Evolutionary conservation across 2,888 invertebrate genomes (phyloP).

Genomic region (Anthophora plumipes): DNA sequence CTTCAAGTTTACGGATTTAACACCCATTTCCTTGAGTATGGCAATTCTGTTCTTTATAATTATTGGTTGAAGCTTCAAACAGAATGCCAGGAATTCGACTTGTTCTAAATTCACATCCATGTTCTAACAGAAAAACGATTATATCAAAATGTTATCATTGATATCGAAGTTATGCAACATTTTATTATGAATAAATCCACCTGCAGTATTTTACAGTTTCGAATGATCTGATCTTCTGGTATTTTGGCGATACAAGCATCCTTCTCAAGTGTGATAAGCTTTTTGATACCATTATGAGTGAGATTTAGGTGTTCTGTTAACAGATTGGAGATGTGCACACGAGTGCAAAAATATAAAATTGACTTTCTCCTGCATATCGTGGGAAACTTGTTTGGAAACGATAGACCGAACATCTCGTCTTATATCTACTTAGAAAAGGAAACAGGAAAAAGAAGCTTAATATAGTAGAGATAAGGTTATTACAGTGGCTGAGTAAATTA

Average conservation of each 20-base stretch:
- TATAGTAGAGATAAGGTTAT: slow-evolving; percentile 4
- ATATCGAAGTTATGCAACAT: not conserved
- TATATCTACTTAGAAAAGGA: not conserved
- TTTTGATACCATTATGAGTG: not conserved
- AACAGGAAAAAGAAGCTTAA: not conserved
- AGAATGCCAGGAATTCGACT: not conserved
- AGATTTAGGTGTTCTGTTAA: slow-evolving; percentile 2
- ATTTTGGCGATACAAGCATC: not conserved
- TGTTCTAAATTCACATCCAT: not conserved
- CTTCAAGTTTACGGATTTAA: slow-evolving; percentile 37
- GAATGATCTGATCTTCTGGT: not conserved
- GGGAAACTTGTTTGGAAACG: not conserved
- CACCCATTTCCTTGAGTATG: slow-evolving; percentile 76
- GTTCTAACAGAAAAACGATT: slow-evolving; percentile 19
- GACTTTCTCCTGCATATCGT: not conserved
- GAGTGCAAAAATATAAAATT: not conserved
- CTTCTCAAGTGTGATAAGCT: rapidly evolving
- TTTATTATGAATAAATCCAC: slow-evolving; percentile 6
- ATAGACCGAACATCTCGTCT: slow-evolving; percentile 17
- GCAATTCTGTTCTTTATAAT: slow-evolving; percentile 69
- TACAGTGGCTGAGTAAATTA: not conserved
- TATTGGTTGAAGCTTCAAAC: not conserved
- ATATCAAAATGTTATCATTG: not conserved
- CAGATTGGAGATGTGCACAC: not conserved
- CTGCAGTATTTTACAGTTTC: not conserved